Base-by-base conservation (phyloP, 2,888 invertebrate species). In the Stenurella melanura region DNA sequence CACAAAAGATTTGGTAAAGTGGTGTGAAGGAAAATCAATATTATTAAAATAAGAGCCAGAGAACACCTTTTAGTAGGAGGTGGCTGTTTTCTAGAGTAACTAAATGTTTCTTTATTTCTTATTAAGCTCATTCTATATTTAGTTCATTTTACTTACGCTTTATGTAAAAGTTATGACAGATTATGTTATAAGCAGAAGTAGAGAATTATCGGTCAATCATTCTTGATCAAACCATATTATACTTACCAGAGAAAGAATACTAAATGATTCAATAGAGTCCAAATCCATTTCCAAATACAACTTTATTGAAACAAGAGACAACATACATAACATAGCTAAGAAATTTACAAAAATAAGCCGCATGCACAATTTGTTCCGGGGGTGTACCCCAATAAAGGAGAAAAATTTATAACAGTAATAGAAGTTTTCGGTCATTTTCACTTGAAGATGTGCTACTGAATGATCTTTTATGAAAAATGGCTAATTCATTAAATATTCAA, bases 211-310 rank as follows among this genome's bases (percentile, higher is more conserved):
- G 15, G 30, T 9, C 63, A 21, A 12, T 58, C 11, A 2, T 12
- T 12, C 18, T 58, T 21, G 3, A 58, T 21, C 15, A 19, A 6
- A 1, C 58, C 18, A 7, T 11, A 11, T 2, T 12, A 58, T 58
- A 75, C 75, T 63, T 19, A 80, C 80, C 67, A 77, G 75, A 12
- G 74, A 75, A 66, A 80, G 76, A 1, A 80, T 77, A 18, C 78
- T 77, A 2, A 78, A 42, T 0, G 80, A 80, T 58, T 80, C 80
- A 0, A 80, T 70, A 19, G 72, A 72, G 2, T 78, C 77, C 63
- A 80, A 54, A 54, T 78, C 76, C 19, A 50, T 34, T 58, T 38
- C 71, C 34, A 76, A 68, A 21, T 77, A 60, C 11, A 78, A 50
- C 58, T 74, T 78, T 3, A 80, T 38, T 6, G 69, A 11, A 18